Conservation (phyloP, 2,797 vertebrate genomes). For the Sebastes kiyomatsui region DNA sequence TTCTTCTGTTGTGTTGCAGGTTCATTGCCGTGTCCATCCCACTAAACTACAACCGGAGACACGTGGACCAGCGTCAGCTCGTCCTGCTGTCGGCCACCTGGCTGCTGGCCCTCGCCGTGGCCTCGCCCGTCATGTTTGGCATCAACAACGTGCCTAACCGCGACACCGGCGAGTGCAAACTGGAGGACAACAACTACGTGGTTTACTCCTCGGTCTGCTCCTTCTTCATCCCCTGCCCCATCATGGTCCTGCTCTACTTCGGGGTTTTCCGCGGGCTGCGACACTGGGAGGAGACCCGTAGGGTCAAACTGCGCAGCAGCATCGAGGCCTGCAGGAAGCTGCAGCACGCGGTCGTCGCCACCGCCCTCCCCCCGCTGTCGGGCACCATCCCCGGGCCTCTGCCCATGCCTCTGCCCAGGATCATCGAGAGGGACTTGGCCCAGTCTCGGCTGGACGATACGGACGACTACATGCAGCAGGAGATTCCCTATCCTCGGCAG, state of each 20-base stretch:
- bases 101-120: slow-evolving; percentile 92
- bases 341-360: slow-evolving; percentile 68
- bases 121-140: slow-evolving; percentile 92
- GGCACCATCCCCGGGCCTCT: slow-evolving; percentile 73
- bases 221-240: slow-evolving; percentile 95
- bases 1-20: slow-evolving; percentile 71
- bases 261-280: slow-evolving; percentile 90
- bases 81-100: slow-evolving; percentile 91
- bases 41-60: slow-evolving; percentile 89
- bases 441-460: slow-evolving; percentile 77
- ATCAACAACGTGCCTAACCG: slow-evolving; percentile 89
- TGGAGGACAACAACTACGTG: slow-evolving; percentile 93
- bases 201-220: slow-evolving; percentile 95
- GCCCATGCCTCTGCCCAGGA: slow-evolving; percentile 76
- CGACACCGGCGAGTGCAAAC: slow-evolving; percentile 88
- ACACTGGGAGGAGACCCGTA: slow-evolving; percentile 88
- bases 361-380: slow-evolving; percentile 54
- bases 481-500: slow-evolving; percentile 79
- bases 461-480: slow-evolving; percentile 63
- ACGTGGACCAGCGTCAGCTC: slow-evolving; percentile 89
- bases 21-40: slow-evolving; percentile 93
- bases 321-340: slow-evolving; percentile 82
- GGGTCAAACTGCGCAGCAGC: slow-evolving; percentile 85
- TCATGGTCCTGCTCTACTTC: slow-evolving; percentile 94
- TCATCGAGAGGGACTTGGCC: slow-evolving; percentile 80